Evolutionary conservation across 2,113 vertebrate species (phyloP).

Genomic region (Microtus montanus): DNA sequence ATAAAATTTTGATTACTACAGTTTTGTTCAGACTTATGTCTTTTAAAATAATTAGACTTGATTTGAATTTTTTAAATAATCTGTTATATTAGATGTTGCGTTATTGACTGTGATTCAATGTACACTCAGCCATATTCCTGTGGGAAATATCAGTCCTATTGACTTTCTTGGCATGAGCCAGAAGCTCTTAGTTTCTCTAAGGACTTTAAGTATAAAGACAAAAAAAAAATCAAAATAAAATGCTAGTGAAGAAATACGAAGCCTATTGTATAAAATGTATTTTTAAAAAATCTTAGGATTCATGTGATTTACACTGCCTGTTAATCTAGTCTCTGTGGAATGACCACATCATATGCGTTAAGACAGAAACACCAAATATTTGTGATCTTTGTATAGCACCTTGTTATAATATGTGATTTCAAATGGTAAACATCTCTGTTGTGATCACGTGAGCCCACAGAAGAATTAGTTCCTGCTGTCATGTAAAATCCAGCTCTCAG

Average conservation of each 20-base stretch:
- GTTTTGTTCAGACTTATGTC: constrained; percentile 72
- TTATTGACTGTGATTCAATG: constrained; percentile 73
- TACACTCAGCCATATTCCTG: constrained; percentile 76
- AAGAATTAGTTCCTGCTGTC: constrained; percentile 67
- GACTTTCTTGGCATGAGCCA: constrained; percentile 73
- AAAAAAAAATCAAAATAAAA: constrained; percentile 70
- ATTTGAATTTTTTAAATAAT: constrained; percentile 72
- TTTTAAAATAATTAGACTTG: constrained; percentile 70
- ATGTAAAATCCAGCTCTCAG: constrained; percentile 69
- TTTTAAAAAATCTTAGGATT: constrained; percentile 78
- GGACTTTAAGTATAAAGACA: constrained; percentile 52
- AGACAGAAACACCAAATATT: constrained; percentile 80
- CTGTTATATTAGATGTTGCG: constrained; percentile 70
- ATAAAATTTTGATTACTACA: constrained; percentile 66
- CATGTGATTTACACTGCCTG: constrained; percentile 81
- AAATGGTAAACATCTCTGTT: constrained; percentile 70
- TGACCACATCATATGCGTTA: constrained; percentile 77
- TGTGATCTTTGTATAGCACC: constrained; percentile 77
- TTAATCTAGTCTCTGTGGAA: constrained; percentile 79
- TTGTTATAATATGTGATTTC: constrained; percentile 78
- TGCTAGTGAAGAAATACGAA: constrained; percentile 68
- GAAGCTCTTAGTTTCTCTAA: constrained; percentile 75
- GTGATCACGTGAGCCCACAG: constrained; percentile 64
- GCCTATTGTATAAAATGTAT: constrained; percentile 70
- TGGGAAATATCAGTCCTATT: constrained; percentile 65